phyloP scores from a whole-genome alignment of 2,797 vertebrate genomes.

The Cheracebus regulus region DNA sequence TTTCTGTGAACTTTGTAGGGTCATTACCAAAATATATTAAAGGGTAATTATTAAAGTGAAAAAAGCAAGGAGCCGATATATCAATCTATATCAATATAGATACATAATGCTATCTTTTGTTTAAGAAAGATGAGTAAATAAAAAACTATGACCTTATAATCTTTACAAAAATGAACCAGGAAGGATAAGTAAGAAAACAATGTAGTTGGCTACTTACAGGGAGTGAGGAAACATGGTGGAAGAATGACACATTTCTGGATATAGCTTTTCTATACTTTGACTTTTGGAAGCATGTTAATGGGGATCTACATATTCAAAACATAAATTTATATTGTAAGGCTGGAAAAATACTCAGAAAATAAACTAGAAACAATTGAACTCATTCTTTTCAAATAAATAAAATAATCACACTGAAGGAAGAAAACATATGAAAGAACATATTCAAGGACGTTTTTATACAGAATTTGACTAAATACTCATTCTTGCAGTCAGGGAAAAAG shows the following conservation, averaged over 20 bases:
- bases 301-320: background rate
- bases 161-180: slow-evolving; percentile 4
- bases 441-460: background rate
- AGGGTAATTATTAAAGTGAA: background rate
- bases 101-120: background rate
- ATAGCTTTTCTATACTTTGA: background rate
- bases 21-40: background rate
- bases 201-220: background rate
- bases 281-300: background rate
- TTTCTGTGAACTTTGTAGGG: background rate
- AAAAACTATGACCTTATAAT: background rate
- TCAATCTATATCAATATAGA: background rate
- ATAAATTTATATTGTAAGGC: background rate
- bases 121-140: background rate
- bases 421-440: background rate
- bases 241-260: background rate
- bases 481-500: background rate
- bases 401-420: background rate
- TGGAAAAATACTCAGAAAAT: background rate
- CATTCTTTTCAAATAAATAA: background rate
- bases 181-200: background rate
- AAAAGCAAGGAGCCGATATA: background rate
- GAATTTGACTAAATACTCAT: background rate
- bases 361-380: background rate
- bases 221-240: background rate